Conservation (phyloP, 2,888 invertebrate species). For the Hirtodrosophila trivittata region DNA sequence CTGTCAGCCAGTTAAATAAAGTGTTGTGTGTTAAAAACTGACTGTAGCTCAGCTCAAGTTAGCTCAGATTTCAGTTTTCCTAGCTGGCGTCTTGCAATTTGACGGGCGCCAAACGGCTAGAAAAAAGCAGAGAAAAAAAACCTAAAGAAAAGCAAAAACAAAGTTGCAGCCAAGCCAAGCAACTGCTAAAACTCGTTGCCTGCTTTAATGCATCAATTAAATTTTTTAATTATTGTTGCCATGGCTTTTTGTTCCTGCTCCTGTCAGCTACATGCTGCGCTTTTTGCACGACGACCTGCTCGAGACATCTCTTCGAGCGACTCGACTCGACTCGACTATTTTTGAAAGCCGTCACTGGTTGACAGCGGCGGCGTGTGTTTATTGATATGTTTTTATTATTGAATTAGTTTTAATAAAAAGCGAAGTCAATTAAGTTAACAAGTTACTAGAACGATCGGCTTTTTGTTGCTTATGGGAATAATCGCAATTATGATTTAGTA, state of each 20-base stretch:
- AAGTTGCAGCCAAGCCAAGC: slow-evolving; percentile 25
- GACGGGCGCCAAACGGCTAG: slow-evolving; percentile 41
- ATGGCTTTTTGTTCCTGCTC: slow-evolving; percentile 67
- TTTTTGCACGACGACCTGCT: slow-evolving; percentile 46
- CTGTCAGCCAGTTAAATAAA: slow-evolving; percentile 69
- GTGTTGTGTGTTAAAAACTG: slow-evolving; percentile 35
- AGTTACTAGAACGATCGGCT: slow-evolving; percentile 23
- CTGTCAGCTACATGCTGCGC: slow-evolving; percentile 69
- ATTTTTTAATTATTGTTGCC: slow-evolving; percentile 73
- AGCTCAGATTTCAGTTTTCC: slow-evolving; percentile 25
- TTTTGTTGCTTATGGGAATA: slow-evolving; percentile 42
- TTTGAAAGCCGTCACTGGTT: slow-evolving; percentile 71
- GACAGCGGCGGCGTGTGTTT: slow-evolving; percentile 60
- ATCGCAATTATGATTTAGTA: slow-evolving; percentile 42
- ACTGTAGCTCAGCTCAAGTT: slow-evolving; percentile 16
- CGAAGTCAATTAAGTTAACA: slow-evolving; percentile 71
- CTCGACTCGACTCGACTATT: slow-evolving; percentile 52
- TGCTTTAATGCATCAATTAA: slow-evolving; percentile 78
- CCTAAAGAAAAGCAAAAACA: slow-evolving; percentile 13
- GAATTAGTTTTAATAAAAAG: slow-evolving; percentile 71
- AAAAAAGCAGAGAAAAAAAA: slow-evolving; percentile 19
- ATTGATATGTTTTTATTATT: slow-evolving; percentile 80
- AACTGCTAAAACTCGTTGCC: slow-evolving; percentile 62
- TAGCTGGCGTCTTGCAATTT: slow-evolving; percentile 18
- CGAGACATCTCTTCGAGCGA: slow-evolving; percentile 47